Conservation (phyloP, 53 echinoderm and acorn worm genomes). For the Luidia sarsii region DNA sequence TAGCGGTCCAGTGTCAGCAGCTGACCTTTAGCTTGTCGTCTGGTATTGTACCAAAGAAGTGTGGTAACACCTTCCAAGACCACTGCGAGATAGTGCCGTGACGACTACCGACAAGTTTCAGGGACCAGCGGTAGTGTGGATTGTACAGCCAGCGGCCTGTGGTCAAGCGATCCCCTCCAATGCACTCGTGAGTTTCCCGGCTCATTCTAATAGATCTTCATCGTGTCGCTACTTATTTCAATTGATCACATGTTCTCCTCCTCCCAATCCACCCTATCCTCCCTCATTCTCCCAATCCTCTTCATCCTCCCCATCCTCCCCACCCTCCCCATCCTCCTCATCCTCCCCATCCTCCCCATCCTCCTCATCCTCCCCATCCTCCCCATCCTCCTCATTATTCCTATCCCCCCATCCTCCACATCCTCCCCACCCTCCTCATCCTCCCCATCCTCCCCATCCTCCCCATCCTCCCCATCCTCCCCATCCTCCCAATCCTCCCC, state of each 20-base stretch:
- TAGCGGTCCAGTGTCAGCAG: slow-evolving; percentile 42
- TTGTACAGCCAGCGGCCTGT: slow-evolving; percentile 55
- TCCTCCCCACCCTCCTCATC: too few species aligned
- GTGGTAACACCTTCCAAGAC: slow-evolving; percentile 20
- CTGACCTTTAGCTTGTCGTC: slow-evolving; percentile 5
- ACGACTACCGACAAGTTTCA: slow-evolving; percentile 31
- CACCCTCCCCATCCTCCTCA: too few species aligned
- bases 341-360: too few species aligned
- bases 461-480: too few species aligned
- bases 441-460: too few species aligned
- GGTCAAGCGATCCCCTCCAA: slow-evolving; percentile 60
- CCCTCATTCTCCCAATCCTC: too few species aligned
- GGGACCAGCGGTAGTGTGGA: slow-evolving; percentile 11
- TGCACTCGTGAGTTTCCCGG: slow-evolving; percentile 38
- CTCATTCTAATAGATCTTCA: not conserved
- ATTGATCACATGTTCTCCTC: not conserved
- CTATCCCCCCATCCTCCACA: too few species aligned
- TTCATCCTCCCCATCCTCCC: too few species aligned
- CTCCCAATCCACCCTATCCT: too few species aligned
- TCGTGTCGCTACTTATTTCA: not conserved
- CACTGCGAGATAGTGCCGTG: slow-evolving; percentile 55
- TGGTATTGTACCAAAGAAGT: slow-evolving; percentile 55
- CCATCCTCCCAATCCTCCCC: too few species aligned
- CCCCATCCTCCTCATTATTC: too few species aligned
- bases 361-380: too few species aligned